Percentiles rank a stretch among this genome's conserved stretches.
Evolutionary conservation across 2,113 vertebrate genomes (phyloP).

Genomic region (Barnardius zonarius): DNA sequence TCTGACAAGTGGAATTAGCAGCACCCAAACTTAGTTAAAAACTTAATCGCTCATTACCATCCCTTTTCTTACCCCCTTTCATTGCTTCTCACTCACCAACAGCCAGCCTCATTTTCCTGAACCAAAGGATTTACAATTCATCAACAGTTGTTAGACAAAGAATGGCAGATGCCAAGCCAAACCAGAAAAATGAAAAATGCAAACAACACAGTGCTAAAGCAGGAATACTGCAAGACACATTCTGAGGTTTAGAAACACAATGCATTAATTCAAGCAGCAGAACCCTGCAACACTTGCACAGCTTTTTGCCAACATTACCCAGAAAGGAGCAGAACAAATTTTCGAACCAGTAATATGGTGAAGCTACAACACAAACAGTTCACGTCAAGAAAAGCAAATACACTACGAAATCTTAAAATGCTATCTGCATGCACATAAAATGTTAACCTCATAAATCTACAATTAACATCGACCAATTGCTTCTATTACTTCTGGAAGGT

Average conservation of each 20-base stretch:
- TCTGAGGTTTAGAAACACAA: background rate
- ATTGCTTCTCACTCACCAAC: background rate
- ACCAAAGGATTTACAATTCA: background rate
- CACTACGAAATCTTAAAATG: background rate
- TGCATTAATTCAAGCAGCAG: background rate
- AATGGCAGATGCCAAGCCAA: background rate
- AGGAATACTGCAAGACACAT: background rate
- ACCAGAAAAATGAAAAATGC: background rate
- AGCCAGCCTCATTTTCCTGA: background rate
- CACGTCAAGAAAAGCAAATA: background rate
- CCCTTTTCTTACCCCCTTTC: background rate
- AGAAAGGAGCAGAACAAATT: background rate
- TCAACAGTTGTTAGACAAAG: background rate
- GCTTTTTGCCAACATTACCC: background rate
- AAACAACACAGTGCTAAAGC: background rate
- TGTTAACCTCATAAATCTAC: background rate
- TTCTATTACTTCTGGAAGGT: background rate
- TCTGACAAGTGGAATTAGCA: background rate
- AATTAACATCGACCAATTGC: background rate
- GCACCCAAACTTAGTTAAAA: background rate
- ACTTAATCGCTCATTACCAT: rapidly evolving
- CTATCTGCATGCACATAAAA: background rate
- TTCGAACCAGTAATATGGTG: background rate
- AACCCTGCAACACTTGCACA: background rate
- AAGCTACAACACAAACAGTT: background rate